These are phyloP conservation scores for Neocloeon triangulifer DNA, from an alignment of 1,140 invertebrate species.

Conservation along the genomic window DNA sequence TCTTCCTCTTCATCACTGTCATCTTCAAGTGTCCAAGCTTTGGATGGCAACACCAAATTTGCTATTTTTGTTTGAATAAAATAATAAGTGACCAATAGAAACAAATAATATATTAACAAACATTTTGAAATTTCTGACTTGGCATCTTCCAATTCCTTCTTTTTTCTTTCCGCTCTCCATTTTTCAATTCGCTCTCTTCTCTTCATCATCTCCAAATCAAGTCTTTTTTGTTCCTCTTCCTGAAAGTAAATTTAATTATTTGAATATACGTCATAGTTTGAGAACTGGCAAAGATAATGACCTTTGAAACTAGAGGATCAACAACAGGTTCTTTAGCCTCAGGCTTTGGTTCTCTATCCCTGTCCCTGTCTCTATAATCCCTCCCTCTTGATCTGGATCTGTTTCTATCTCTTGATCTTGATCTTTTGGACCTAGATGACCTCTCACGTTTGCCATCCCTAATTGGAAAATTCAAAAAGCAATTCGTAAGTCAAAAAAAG, in stretches of 20 bases:
- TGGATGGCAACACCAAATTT: slow-evolving; percentile 32
- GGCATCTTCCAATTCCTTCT: slow-evolving; percentile 53
- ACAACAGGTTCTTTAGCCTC: no score
- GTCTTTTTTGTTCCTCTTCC: slow-evolving; percentile 66
- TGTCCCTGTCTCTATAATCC: slow-evolving; percentile 12
- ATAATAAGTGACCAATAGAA: slow-evolving; percentile 7
- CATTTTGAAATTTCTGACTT: slow-evolving; percentile 29
- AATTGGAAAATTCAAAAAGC: slow-evolving; percentile 3
- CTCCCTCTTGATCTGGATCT: slow-evolving; percentile 11
- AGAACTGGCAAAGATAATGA: no score
- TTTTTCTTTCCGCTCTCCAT: slow-evolving; percentile 73
- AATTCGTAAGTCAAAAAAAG: slow-evolving; percentile 7
- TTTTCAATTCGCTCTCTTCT: slow-evolving; percentile 79
- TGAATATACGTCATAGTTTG: no score
- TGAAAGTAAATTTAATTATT: no score
- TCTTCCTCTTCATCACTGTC: slow-evolving; percentile 58
- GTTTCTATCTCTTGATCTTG: slow-evolving; percentile 12
- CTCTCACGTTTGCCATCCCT: slow-evolving; percentile 9
- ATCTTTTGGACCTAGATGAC: slow-evolving; percentile 8
- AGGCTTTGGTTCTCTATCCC: no score
- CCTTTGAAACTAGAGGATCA: no score
- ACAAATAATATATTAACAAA: neutral
- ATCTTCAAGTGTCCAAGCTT: slow-evolving; percentile 84
- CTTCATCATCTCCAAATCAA: slow-evolving; percentile 94
- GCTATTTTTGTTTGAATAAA: slow-evolving; percentile 12